Percentiles rank a stretch among this genome's conserved stretches.
phyloP scores from a whole-genome alignment of 2,888 invertebrate species.

The Brenthis hecate region DNA sequence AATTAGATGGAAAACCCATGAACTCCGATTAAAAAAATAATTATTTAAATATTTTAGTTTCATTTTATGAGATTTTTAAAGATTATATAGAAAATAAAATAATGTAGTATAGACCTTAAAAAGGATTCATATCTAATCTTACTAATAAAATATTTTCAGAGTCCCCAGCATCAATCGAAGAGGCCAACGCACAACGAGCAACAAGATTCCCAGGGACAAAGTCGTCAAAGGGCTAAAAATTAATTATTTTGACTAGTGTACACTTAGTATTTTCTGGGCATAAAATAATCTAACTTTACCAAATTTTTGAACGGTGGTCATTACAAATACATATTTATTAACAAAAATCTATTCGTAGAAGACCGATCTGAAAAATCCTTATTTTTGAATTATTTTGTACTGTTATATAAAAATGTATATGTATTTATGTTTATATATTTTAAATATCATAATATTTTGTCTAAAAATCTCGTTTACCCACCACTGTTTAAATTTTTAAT shows the following conservation, averaged over 20 bases:
- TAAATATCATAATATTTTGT: neutral
- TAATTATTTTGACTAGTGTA: conserved; percentile 39
- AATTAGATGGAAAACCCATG: too few relatives aligned
- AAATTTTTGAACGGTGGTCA: conserved; percentile 30
- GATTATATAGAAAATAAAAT: too few relatives aligned
- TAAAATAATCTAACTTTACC: conserved; percentile 30
- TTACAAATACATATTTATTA: neutral
- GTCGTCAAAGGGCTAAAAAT: conserved; percentile 63
- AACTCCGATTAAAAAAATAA: too few relatives aligned
- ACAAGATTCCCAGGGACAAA: conserved; percentile 50
- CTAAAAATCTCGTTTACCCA: neutral
- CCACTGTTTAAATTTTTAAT: conserved; percentile 31
- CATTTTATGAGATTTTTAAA: too few relatives aligned
- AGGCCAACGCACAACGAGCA: conserved; percentile 55
- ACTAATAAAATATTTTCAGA: conserved; percentile 48
- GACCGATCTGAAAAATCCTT: too few relatives aligned
- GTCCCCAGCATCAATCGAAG: conserved; percentile 51
- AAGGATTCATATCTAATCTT: neutral
- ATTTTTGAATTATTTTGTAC: too few relatives aligned
- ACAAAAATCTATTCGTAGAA: too few relatives aligned
- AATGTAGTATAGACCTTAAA: too few relatives aligned
- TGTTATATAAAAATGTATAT: neutral
- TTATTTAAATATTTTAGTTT: too few relatives aligned
- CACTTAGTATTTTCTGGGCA: conserved; percentile 31
- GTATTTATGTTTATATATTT: neutral